These are phyloP conservation scores for Ditylenchus dipsaci DNA, from an alignment of 1,140 invertebrate genomes.

Conservation along the genomic window DNA sequence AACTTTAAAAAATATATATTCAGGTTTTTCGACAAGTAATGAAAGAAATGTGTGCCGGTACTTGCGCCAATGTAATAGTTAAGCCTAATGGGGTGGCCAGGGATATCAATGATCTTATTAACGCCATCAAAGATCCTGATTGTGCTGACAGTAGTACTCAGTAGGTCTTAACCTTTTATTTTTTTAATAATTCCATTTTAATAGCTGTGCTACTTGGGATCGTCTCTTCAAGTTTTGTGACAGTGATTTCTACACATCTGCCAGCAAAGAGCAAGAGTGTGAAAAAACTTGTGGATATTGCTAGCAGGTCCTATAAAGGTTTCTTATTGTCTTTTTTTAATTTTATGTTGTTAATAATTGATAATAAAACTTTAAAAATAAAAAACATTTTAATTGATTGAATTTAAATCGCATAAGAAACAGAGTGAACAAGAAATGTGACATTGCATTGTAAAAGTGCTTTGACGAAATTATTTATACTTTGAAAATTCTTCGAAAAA, in stretches of 20 bases:
- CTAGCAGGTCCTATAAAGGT: not conserved
- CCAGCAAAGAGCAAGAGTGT: not conserved
- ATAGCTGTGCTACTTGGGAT: not conserved
- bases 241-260: not conserved
- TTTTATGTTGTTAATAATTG: too few relatives aligned
- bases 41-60: not conserved
- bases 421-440: too few relatives aligned
- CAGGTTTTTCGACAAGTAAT: not conserved
- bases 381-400: too few relatives aligned
- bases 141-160: not conserved
- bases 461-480: too few relatives aligned
- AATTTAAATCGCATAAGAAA: too few relatives aligned
- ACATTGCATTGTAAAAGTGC: too few relatives aligned
- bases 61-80: not conserved
- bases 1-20: not conserved
- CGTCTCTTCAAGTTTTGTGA: not conserved
- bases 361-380: too few relatives aligned
- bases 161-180: not conserved
- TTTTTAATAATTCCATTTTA: not conserved
- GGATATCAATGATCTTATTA: not conserved
- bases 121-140: not conserved
- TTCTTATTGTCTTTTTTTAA: too few relatives aligned
- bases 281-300: constrained; percentile 3
- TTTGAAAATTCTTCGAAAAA: too few relatives aligned
- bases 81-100: not conserved